A percentile compares a stretch with the other conserved stretches of the same genome.
These are phyloP conservation scores for Margaritifera margaritifera DNA, from an alignment of 2,888 invertebrate species.

Conservation along the genomic window DNA sequence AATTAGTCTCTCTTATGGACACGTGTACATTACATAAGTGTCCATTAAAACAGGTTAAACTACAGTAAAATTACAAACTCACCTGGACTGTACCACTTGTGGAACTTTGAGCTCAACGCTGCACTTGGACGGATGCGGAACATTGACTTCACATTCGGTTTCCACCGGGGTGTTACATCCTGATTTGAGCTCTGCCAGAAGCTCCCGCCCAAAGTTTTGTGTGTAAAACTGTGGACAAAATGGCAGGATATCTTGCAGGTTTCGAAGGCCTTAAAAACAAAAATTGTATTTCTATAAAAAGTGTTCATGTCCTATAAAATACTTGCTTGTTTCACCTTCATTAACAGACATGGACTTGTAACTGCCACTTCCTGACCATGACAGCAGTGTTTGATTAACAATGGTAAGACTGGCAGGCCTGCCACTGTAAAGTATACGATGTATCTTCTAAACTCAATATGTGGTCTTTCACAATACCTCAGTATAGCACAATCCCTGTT, in stretches of 20 bases:
- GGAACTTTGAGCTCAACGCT: slow-evolving; percentile 57
- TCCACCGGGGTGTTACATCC: slow-evolving; percentile 18
- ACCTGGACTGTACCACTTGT: slow-evolving; percentile 44
- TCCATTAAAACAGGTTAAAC: background rate
- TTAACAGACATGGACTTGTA: no score
- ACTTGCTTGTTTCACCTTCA: no score
- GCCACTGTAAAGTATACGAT: no score
- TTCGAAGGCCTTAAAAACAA: slow-evolving; percentile 48
- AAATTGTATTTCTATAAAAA: background rate
- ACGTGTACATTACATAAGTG: background rate
- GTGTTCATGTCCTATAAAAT: no score
- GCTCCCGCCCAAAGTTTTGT: slow-evolving; percentile 51
- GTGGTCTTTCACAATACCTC: no score
- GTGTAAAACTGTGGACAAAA: slow-evolving; percentile 63
- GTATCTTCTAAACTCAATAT: no score
- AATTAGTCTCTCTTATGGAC: no score
- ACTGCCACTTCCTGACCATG: no score
- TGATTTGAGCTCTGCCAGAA: slow-evolving; percentile 44
- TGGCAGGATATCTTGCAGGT: slow-evolving; percentile 60
- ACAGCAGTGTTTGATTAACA: no score
- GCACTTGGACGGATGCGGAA: slow-evolving; percentile 20
- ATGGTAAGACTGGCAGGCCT: no score
- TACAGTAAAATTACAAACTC: slow-evolving; percentile 6
- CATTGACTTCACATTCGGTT: slow-evolving; percentile 22
- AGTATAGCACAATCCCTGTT: no score